Percentiles rank a stretch among this genome's conserved stretches.
Evolutionary conservation across 2,113 vertebrate species (phyloP).

Genomic region (Anhinga rufa): DNA sequence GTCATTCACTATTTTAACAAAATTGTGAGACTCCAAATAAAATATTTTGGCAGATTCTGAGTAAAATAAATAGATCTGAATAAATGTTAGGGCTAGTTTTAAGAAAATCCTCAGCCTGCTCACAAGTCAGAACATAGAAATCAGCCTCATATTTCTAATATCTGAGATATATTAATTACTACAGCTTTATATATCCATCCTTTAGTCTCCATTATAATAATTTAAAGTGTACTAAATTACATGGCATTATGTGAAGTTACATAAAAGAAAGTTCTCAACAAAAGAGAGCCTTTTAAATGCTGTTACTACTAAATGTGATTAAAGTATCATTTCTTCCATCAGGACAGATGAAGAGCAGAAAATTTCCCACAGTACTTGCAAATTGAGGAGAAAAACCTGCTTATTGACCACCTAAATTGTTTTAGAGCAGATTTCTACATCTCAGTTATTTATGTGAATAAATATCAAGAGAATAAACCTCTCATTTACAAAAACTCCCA

Average conservation of each 20-base stretch:
- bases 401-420: slow-evolving; percentile 33
- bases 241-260: neutral
- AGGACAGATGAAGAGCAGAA: neutral
- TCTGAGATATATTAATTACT: neutral
- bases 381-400: neutral
- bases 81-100: neutral
- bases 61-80: neutral
- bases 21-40: neutral
- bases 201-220: neutral
- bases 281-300: slow-evolving; percentile 9
- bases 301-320: slow-evolving; percentile 11
- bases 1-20: neutral
- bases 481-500: neutral
- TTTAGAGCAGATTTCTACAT: slow-evolving; percentile 14
- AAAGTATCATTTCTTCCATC: slow-evolving; percentile 17
- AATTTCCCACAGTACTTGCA: slow-evolving; percentile 12
- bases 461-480: slow-evolving; percentile 4
- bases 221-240: neutral
- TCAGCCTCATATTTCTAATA: neutral
- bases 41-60: neutral
- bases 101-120: neutral
- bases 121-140: neutral
- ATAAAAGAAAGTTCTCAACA: slow-evolving; percentile 9
- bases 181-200: neutral
- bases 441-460: slow-evolving; percentile 20